Conservation (phyloP, 2,888 invertebrate genomes). For the Maniola hyperantus region DNA sequence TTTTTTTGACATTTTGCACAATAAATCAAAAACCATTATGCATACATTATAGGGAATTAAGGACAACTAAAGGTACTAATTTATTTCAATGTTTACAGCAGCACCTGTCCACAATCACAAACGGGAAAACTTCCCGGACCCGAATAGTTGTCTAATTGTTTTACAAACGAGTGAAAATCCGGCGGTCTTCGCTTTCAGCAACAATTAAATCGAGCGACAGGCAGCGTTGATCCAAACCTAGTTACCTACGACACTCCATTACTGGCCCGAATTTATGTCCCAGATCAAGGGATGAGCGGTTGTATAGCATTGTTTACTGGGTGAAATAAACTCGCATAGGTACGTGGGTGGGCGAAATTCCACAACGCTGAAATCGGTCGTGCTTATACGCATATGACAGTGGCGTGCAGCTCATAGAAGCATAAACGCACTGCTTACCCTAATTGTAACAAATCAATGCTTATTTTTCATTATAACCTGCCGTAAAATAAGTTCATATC, state of each 20-base stretch:
- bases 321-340: not conserved
- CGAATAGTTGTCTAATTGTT: constrained; percentile 37
- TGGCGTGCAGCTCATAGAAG: too few relatives aligned
- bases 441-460: too few relatives aligned
- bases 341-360: too few relatives aligned
- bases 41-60: too few relatives aligned
- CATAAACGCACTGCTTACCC: too few relatives aligned
- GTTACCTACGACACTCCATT: constrained; percentile 46
- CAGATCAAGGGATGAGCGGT: not conserved
- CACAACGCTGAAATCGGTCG: too few relatives aligned
- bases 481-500: too few relatives aligned
- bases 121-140: constrained; percentile 27
- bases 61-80: too few relatives aligned
- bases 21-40: too few relatives aligned
- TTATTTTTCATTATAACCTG: too few relatives aligned
- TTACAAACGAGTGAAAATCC: constrained; percentile 31
- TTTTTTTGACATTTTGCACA: too few relatives aligned
- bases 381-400: too few relatives aligned
- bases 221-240: constrained; percentile 42
- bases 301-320: not conserved
- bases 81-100: constrained; percentile 1
- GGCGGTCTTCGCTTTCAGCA: constrained; percentile 33
- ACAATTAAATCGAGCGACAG: constrained; percentile 43
- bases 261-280: constrained; percentile 41
- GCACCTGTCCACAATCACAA: constrained; percentile 31